phyloP scores from a whole-genome alignment of 2,888 invertebrate species.

The Hemicrepidius hirtus region DNA sequence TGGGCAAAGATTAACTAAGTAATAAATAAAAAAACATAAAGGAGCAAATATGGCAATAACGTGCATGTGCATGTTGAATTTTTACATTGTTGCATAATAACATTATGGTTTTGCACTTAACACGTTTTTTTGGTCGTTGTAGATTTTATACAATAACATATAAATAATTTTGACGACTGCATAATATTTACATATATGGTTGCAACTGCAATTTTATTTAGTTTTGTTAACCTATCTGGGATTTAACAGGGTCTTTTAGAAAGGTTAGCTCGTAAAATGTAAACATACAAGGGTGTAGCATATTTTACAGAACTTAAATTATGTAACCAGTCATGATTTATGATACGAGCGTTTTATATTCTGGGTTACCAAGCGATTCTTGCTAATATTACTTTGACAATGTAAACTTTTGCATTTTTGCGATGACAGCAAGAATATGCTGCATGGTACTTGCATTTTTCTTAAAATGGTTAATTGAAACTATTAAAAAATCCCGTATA shows the following conservation, averaged over 20 bases:
- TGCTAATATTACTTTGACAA: constrained; percentile 8
- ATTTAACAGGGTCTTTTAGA: constrained; percentile 19
- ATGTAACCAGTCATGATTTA: constrained; percentile 16
- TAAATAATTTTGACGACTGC: constrained; percentile 37
- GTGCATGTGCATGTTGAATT: neutral
- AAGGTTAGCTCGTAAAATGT: constrained; percentile 23
- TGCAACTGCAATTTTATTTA: constrained; percentile 14
- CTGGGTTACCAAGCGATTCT: neutral
- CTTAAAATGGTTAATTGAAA: too few relatives aligned
- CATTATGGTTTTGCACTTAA: constrained; percentile 26
- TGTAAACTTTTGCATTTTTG: neutral
- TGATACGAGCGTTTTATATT: constrained; percentile 4
- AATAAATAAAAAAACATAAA: constrained; percentile 24
- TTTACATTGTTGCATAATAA: constrained; percentile 28
- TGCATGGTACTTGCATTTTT: too few relatives aligned
- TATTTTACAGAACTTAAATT: constrained; percentile 8
- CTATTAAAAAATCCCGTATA: too few relatives aligned
- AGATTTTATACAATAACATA: constrained; percentile 35
- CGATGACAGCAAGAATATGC: too few relatives aligned
- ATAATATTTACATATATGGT: constrained; percentile 29
- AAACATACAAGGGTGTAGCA: constrained; percentile 21
- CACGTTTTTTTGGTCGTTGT: constrained; percentile 22
- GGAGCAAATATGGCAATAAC: constrained; percentile 18
- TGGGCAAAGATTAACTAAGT: constrained; percentile 21
- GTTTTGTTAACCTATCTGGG: constrained; percentile 18